Evolutionary conservation across 2,888 invertebrate genomes (phyloP), one percentile per base, ranked within the genome.

Genomic region (Ypsolopha scabrella): DNA sequence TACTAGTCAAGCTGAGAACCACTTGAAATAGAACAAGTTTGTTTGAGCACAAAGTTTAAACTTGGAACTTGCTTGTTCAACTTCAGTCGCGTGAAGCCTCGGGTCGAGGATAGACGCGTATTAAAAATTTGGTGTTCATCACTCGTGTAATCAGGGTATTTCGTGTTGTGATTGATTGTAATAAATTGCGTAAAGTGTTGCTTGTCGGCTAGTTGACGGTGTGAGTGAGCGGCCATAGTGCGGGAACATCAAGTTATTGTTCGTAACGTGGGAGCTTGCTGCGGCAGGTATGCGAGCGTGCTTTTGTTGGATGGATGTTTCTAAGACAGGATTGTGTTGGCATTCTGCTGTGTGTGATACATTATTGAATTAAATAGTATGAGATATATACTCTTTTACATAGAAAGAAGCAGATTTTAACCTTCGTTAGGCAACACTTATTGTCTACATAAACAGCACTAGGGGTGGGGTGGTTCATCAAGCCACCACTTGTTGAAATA

Each of bases 251-350:
- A 39, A 51, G 58, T 51, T 60, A 62, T 24, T 24, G 64, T 67
- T 62, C 55, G 55, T 48, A 57, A 61, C 75, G 77, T 73, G 75
- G 72, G 75, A 77, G 65, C 65, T 65, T 62, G 61, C 62, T 65
- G 66, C 64, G 67, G 34, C 33, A 46, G 78, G 78, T 75, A 78
- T 75, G 78, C 67, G 62, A 60, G 55, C 52, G 51, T 63, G 62
- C 62, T 67, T 66, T 67, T 63, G 63, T 64, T 48, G 14, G 44
- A 24, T 24, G 24, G 24, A 24, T 24, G 24, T 24, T 24, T 24
- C 24, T 2, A 24, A 24, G 24, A 24, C 24, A 24, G 24, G 24
- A 24, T 24, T 24, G 4, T 24, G 24, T 24, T 24, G 24, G 24
- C 24, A 24, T 24, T 24, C 24, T 24, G 2, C 24, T 24, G 24